phyloP scores from a whole-genome alignment of 1,140 invertebrate species.

The Telenomus remus region DNA sequence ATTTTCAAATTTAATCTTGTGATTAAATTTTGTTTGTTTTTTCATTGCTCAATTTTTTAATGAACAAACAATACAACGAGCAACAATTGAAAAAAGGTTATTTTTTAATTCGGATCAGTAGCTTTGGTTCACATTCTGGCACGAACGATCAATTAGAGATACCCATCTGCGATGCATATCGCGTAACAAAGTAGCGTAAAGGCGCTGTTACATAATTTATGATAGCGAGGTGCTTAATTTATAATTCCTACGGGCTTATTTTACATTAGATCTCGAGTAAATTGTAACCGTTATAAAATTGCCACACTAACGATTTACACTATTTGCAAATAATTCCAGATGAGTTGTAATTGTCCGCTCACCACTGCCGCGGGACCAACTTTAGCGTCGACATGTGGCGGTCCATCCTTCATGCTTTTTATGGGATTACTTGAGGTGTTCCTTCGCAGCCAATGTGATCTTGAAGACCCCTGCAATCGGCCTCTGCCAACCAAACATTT shows the following conservation, averaged over 20 bases:
- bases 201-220: constrained; percentile 8
- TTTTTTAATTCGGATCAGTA: constrained; percentile 5
- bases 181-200: constrained; percentile 22
- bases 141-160: constrained; percentile 1
- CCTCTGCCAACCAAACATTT: constrained; percentile 70
- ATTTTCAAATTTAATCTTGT: too few relatives aligned
- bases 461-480: constrained; percentile 88
- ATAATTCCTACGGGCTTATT: not conserved
- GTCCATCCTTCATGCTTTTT: constrained; percentile 88
- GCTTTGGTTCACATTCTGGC: not conserved
- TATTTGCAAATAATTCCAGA: constrained; percentile 59
- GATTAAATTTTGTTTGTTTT: too few relatives aligned
- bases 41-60: too few relatives aligned
- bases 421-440: constrained; percentile 91
- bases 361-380: constrained; percentile 84
- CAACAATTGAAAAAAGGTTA: too few relatives aligned
- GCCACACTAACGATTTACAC: constrained; percentile 4
- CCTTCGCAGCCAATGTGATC: constrained; percentile 86
- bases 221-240: not conserved
- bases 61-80: too few relatives aligned
- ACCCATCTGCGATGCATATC: constrained; percentile 3
- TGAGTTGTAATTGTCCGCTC: constrained; percentile 84
- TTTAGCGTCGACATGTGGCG: constrained; percentile 86
- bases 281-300: constrained; percentile 18
- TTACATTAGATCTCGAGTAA: too few relatives aligned